These are phyloP conservation scores for Sialia sialis DNA, from an alignment of 2,113 vertebrate genomes.

Conservation along the genomic window DNA sequence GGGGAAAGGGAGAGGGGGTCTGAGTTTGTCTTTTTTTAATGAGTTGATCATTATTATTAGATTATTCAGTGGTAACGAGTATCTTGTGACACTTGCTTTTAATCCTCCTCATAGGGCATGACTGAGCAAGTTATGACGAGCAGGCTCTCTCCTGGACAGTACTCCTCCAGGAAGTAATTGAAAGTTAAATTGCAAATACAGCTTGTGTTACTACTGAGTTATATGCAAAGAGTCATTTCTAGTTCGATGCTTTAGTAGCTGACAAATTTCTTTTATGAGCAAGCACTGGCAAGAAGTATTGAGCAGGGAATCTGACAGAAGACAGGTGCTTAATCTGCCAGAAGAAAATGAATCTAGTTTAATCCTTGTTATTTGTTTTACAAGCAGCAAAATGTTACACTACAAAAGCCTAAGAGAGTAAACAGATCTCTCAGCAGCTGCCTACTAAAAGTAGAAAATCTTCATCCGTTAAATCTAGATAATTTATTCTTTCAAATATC, in stretches of 20 bases:
- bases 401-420: not conserved
- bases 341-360: constrained; percentile 19
- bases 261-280: not conserved
- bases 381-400: not conserved
- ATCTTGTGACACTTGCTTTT: not conserved
- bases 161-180: not conserved
- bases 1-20: accelerated
- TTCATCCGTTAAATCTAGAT: not conserved
- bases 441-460: not conserved
- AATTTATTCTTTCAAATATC: not conserved
- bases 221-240: not conserved
- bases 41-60: not conserved
- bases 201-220: not conserved
- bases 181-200: constrained; percentile 2
- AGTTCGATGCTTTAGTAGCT: not conserved
- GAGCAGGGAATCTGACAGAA: not conserved
- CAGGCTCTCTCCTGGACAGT: not conserved
- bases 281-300: not conserved
- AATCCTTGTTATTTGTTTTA: constrained; percentile 16
- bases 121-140: not conserved
- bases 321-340: not conserved
- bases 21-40: accelerated
- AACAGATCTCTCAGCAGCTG: not conserved
- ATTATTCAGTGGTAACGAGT: not conserved
- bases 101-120: not conserved